A percentile compares a stretch with the other conserved stretches of the same genome.
Evolutionary conservation across 2,113 vertebrate species (phyloP).

Genomic region (Chascanopsetta lugubris): DNA sequence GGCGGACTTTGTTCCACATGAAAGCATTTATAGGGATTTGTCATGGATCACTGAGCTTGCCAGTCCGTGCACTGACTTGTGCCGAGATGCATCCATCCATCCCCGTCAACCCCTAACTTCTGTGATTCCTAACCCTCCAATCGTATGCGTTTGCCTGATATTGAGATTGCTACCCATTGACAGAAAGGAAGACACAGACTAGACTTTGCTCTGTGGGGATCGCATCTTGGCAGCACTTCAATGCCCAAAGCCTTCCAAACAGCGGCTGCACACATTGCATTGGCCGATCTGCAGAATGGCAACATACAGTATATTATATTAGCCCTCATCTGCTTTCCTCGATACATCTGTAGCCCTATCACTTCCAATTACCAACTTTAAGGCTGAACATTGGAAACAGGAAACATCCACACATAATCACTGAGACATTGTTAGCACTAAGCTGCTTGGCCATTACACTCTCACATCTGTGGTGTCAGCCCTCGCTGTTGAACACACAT

Average conservation of each 20-base stretch:
- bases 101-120: background rate
- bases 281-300: background rate
- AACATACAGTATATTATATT: background rate
- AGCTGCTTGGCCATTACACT: constrained; percentile 16
- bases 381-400: constrained; percentile 16
- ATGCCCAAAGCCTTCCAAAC: background rate
- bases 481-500: constrained; percentile 10
- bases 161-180: background rate
- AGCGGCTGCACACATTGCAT: constrained; percentile 20
- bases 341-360: background rate
- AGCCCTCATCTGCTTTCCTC: constrained; percentile 10
- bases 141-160: constrained; percentile 3
- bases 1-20: constrained; percentile 31
- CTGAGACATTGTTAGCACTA: constrained; percentile 20
- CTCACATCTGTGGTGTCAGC: constrained; percentile 16
- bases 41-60: constrained; percentile 32
- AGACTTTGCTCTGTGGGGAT: constrained; percentile 24
- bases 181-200: constrained; percentile 2
- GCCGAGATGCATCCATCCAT: constrained; percentile 2
- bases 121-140: background rate
- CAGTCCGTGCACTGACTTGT: constrained; percentile 11
- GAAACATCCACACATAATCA: constrained; percentile 15
- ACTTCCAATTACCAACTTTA: constrained; percentile 11
- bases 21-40: constrained; percentile 27
- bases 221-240: constrained; percentile 24